phyloP scores from a whole-genome alignment of 2,113 vertebrate species.

The Erpornis zantholeuca region DNA sequence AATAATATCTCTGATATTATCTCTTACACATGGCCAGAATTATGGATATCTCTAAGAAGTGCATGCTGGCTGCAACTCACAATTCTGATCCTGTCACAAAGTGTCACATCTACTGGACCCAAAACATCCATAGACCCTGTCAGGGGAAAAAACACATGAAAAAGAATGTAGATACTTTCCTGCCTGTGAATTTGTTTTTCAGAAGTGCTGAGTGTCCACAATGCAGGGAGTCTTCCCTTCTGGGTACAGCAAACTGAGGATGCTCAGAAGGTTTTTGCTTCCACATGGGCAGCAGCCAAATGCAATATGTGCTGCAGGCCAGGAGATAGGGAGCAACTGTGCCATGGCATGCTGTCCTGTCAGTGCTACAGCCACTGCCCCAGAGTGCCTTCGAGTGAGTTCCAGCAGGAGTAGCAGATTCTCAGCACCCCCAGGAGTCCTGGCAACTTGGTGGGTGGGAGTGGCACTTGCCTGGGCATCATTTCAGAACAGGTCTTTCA shows the following conservation, averaged over 20 bases:
- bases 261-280: background rate
- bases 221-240: background rate
- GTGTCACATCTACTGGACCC: background rate
- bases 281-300: fast-evolving
- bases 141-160: background rate
- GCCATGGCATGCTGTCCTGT: fast-evolving
- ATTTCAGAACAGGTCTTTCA: background rate
- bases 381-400: background rate
- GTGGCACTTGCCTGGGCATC: fast-evolving
- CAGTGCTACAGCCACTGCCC: background rate
- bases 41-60: background rate
- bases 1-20: background rate
- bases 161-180: background rate
- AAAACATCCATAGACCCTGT: background rate
- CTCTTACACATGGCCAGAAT: background rate
- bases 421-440: background rate
- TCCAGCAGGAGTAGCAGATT: background rate
- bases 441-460: fast-evolving
- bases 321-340: background rate
- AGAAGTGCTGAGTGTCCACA: background rate
- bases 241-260: background rate
- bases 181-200: background rate
- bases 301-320: background rate
- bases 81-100: background rate
- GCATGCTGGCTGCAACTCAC: background rate